Base-by-base conservation (phyloP, 2,888 invertebrate genomes). In the Lottia scabra region DNA sequence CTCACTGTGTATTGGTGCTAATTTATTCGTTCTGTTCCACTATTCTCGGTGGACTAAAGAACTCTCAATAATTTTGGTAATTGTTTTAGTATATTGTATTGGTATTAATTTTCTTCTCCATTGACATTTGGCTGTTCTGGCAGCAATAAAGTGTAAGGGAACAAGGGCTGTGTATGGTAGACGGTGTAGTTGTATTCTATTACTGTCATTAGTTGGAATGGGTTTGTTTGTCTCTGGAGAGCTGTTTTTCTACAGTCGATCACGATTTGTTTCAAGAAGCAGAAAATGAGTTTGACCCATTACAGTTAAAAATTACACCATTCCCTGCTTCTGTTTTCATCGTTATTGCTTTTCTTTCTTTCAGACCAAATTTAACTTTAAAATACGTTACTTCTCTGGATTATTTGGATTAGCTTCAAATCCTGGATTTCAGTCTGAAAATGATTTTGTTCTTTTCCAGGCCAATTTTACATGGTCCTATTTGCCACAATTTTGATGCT, bases 41-140 rank as follows among this genome's bases (percentile, higher is more conserved):
- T 23, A 56, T 56, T 56, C 56, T 23, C 19, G 3, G 13, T 19
- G 56, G 56, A 56, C 56, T 23, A 56, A 38, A 23, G 19, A 56
- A 56, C 56, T 56, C 56, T 19, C 56, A 23, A 67, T 67, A 69
- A 70, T 70, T 67, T 67, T 69, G 65, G 67, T 70, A 73, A 73
- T 73, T 73, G 67, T 70, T 67, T 23, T 62, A 48, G 46, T 19
- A 19, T 67, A 64, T 67, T 63, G 67, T 65, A 67, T 63, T 73
- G 67, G 67, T 48, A 70, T 73, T 73, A 70, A 73, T 73, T 73
- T 70, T 67, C 56, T 44, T 56, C 56, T 65, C 63, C 67, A 73
- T 73, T 73, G 70, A 70, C 63, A 48, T 70, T 67, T 65, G 38
- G 69, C 16, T 64, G 64, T 44, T 19, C 62, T 13, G 16, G 68